Evolutionary conservation across 30 jellyfish, hydroid and myxozoan genomes (phyloP).

Genomic region (Aurelia sp.): DNA sequence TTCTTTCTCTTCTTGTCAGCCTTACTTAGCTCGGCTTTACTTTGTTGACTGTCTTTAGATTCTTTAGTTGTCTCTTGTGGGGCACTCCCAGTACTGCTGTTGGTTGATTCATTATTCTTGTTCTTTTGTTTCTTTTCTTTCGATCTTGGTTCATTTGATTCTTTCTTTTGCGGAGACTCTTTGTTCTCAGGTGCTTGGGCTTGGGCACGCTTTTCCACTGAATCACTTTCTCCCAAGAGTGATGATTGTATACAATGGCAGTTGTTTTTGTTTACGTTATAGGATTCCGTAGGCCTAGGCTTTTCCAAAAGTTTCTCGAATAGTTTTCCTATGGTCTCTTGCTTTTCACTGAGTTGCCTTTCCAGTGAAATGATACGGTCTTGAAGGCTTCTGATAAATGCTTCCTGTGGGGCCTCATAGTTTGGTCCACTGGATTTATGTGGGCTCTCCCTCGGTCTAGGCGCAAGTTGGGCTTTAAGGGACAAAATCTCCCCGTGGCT

Average conservation of each 20-base stretch:
- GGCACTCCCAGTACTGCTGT: conserved; percentile 15
- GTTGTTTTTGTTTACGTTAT: conserved; percentile 9
- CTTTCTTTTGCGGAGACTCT: conserved; percentile 18
- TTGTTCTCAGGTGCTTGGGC: conserved; percentile 14
- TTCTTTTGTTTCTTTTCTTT: conserved; percentile 19
- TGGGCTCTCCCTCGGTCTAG: too few relatives aligned
- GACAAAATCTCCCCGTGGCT: conserved; percentile 17
- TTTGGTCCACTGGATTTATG: too few relatives aligned
- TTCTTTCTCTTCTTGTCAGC: too few relatives aligned
- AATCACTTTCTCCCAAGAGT: not conserved
- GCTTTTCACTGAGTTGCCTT: too few relatives aligned
- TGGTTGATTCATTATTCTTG: conserved; percentile 11
- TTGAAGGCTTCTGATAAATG: too few relatives aligned
- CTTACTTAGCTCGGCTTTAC: too few relatives aligned
- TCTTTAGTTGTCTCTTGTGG: conserved; percentile 1
- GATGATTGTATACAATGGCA: not conserved
- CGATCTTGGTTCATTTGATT: conserved; percentile 31
- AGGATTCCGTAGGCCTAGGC: conserved; percentile 1
- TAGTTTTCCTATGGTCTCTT: not conserved
- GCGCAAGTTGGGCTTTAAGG: not conserved
- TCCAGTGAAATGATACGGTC: too few relatives aligned
- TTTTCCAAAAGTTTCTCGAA: not conserved
- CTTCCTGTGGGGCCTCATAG: too few relatives aligned
- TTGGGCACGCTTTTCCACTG: conserved; percentile 16
- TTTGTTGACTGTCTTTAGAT: too few relatives aligned